Conservation (phyloP, 2,888 invertebrate genomes). For the Trisateles emortualis region DNA sequence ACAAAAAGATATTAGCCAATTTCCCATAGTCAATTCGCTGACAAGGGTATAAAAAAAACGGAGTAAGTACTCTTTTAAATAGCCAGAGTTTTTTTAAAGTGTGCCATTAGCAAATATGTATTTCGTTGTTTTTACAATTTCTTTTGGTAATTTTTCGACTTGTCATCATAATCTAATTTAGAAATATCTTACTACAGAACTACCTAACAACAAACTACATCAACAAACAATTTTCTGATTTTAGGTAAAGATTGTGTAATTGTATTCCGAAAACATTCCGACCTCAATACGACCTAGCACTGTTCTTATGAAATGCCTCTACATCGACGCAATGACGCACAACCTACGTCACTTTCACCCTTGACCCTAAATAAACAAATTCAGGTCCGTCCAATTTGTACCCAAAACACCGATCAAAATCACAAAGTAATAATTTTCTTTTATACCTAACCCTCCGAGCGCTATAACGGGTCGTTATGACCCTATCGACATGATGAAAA, state of each 20-base stretch:
- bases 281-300: background rate
- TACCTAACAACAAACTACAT: background rate
- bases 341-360: constrained; percentile 28
- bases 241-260: background rate
- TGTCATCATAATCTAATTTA: too few species aligned
- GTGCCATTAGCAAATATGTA: too few species aligned
- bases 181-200: too few species aligned
- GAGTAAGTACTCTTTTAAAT: too few species aligned
- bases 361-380: constrained; percentile 33
- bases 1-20: too few species aligned
- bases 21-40: too few species aligned
- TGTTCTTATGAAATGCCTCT: constrained; percentile 14
- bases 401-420: constrained; percentile 40
- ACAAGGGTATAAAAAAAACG: too few species aligned
- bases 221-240: background rate
- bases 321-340: constrained; percentile 31
- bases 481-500: background rate
- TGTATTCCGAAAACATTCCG: too few species aligned
- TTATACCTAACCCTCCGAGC: constrained; percentile 38
- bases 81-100: too few species aligned
- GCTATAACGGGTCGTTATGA: constrained; percentile 34
- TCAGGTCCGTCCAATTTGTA: constrained; percentile 25
- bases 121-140: too few species aligned
- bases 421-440: constrained; percentile 42
- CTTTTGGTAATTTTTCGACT: too few species aligned